Evolutionary conservation across 2,888 invertebrate species (phyloP).

Genomic region (Plusia festucae): DNA sequence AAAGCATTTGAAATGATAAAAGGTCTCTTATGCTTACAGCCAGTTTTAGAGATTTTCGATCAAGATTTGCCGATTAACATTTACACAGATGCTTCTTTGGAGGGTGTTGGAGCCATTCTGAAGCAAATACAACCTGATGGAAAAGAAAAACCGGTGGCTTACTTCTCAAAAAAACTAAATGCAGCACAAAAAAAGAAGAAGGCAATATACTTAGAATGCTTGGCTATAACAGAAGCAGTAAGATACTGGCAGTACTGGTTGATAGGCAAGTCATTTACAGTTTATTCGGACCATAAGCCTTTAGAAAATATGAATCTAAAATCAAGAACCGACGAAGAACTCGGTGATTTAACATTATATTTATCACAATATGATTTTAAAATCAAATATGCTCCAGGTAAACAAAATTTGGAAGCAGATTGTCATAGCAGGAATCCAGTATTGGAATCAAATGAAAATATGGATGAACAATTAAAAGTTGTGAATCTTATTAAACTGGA

Average conservation of each 20-base stretch:
- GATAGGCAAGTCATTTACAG: conserved; percentile 24
- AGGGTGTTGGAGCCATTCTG: conserved; percentile 21
- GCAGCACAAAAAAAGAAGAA: conserved; percentile 28
- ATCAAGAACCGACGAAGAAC: conserved; percentile 17
- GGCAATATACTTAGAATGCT: conserved; percentile 27
- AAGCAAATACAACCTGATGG: conserved; percentile 12
- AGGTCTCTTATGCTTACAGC: no score
- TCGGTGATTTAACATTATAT: conserved; percentile 23
- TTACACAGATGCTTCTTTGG: conserved; percentile 19
- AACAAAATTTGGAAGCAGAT: neutral
- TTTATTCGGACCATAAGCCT: conserved; percentile 47
- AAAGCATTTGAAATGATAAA: no score
- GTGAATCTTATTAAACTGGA: neutral
- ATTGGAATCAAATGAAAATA: neutral
- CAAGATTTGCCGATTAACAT: conserved; percentile 1
- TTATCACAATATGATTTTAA: conserved; percentile 28
- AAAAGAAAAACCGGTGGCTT: conserved; percentile 27
- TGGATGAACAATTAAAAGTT: neutral
- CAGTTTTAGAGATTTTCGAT: no score
- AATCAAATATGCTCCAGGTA: neutral
- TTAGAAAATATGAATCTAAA: conserved; percentile 27
- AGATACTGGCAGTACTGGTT: conserved; percentile 53
- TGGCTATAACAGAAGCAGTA: conserved; percentile 47
- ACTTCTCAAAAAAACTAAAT: conserved; percentile 28
- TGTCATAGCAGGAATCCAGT: neutral